A percentile compares a stretch with the other conserved stretches of the same genome.
Evolutionary conservation across 2,888 invertebrate genomes (phyloP).

Genomic region (Nemoura dubitans): DNA sequence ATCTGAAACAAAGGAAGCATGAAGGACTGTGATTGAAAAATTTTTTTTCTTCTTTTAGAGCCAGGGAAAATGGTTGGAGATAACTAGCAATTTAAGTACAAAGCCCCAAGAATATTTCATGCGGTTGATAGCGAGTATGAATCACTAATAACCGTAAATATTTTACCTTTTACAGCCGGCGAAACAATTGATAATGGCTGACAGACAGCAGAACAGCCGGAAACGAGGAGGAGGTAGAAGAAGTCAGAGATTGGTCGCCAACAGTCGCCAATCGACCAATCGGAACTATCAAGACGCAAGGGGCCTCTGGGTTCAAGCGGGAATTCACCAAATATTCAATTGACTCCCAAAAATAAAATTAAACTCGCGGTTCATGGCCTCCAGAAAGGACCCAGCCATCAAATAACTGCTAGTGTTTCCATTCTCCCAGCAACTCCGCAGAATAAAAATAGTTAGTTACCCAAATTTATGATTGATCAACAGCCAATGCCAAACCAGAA

Average conservation of each 20-base stretch:
- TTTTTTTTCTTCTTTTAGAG: not conserved
- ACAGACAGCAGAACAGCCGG: conserved; percentile 12
- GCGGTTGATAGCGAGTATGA: not conserved
- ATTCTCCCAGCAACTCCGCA: too few relatives aligned
- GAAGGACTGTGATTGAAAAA: conserved; percentile 5
- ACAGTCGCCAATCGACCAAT: not conserved
- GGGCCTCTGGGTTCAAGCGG: conserved; percentile 7
- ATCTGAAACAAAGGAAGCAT: conserved; percentile 52
- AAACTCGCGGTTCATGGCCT: too few relatives aligned
- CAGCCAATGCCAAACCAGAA: too few relatives aligned
- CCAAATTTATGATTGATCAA: too few relatives aligned
- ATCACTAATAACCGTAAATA: not conserved
- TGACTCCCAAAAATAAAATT: not conserved
- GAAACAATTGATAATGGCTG: conserved; percentile 71
- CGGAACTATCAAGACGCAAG: not conserved
- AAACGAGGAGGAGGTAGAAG: conserved; percentile 18
- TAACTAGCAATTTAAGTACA: conserved; percentile 57
- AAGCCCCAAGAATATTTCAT: not conserved
- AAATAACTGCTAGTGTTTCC: too few relatives aligned
- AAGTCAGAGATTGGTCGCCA: conserved; percentile 12
- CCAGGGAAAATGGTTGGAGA: conserved; percentile 21
- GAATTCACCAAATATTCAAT: not conserved
- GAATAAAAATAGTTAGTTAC: too few relatives aligned
- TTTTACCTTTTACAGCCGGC: conserved; percentile 59
- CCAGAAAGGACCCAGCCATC: too few relatives aligned